phyloP scores from a whole-genome alignment of 2,113 vertebrate species.

The Steatornis caripensis region DNA sequence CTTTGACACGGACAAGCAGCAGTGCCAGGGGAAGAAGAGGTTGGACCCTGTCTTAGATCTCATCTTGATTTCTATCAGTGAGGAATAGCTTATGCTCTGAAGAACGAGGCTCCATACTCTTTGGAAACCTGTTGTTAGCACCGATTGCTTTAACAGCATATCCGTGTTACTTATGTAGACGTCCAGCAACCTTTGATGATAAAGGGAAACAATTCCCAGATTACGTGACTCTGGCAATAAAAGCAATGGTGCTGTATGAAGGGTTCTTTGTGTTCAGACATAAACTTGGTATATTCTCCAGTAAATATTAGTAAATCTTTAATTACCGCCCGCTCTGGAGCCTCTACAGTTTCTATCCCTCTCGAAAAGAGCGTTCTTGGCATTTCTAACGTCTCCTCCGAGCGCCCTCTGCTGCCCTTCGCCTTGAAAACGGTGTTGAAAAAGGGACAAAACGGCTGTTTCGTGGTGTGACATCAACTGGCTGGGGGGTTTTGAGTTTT shows the following conservation, averaged over 20 bases:
- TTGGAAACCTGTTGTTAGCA: not conserved
- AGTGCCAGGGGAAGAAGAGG: not conserved
- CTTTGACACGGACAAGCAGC: not conserved
- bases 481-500: no score
- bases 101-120: not conserved
- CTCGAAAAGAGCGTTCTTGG: not conserved
- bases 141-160: not conserved
- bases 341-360: not conserved
- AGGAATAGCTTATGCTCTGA: not conserved
- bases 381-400: not conserved
- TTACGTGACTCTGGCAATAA: not conserved
- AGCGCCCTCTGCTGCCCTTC: not conserved
- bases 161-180: not conserved
- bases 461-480: not conserved
- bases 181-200: not conserved
- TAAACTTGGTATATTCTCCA: not conserved
- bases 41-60: not conserved
- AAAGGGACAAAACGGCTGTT: not conserved
- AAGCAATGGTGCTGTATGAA: not conserved
- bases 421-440: not conserved
- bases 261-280: not conserved
- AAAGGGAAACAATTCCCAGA: not conserved
- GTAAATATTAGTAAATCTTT: slow-evolving; percentile 8
- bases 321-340: not conserved
- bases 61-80: not conserved